Conservation (phyloP, 2,113 vertebrate species). For the Bos indicus region DNA sequence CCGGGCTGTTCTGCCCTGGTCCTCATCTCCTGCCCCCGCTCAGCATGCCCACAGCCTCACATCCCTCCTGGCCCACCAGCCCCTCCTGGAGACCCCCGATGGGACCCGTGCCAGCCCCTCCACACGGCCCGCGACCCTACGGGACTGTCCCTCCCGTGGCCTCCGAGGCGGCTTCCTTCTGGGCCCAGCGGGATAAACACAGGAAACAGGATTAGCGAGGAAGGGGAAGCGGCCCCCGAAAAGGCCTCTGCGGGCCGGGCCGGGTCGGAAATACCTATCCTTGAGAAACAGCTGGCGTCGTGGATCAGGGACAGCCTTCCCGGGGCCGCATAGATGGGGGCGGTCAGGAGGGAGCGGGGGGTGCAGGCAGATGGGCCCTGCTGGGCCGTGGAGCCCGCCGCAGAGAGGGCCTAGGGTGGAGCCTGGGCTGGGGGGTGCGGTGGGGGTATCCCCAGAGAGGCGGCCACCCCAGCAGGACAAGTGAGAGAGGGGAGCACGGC, state of each 20-base stretch:
- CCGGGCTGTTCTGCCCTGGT: background rate
- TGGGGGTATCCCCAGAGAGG: background rate
- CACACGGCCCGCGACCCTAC: background rate
- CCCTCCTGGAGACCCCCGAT: background rate
- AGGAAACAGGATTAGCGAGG: background rate
- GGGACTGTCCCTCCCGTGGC: background rate
- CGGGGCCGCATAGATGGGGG: background rate
- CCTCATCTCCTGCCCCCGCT: background rate
- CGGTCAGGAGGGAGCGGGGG: background rate
- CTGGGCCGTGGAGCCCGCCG: background rate
- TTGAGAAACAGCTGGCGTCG: background rate
- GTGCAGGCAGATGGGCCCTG: background rate
- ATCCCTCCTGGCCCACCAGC: background rate
- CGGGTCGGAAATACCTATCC: background rate
- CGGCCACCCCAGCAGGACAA: background rate
- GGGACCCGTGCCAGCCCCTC: background rate
- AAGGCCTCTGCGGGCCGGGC: background rate
- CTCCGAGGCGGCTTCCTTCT: background rate
- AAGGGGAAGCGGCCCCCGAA: background rate
- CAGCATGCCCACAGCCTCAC: too few relatives aligned
- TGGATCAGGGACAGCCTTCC: background rate
- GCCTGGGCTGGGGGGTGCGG: background rate
- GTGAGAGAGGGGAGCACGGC: fast-evolving
- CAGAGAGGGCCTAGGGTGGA: background rate
- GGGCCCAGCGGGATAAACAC: background rate